These are phyloP conservation scores for Halocynthia aurantium DNA, from an alignment of 23 tunicate species.

Conservation along the genomic window DNA sequence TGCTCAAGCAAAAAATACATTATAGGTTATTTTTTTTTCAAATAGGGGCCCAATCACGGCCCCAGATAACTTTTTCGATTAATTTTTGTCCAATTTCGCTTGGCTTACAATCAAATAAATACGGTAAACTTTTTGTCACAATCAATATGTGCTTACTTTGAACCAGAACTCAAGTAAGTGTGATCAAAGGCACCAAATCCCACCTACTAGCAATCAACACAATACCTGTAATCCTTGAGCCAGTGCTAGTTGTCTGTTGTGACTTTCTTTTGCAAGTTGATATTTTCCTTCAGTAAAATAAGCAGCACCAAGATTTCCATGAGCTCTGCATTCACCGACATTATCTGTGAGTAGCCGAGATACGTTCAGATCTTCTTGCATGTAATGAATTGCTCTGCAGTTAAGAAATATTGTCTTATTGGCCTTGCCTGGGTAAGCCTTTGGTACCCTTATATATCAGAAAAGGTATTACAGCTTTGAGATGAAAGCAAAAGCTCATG, in stretches of 20 bases:
- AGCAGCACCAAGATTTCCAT: constrained; percentile 76
- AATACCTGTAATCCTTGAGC: constrained; percentile 33
- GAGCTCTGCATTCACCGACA: constrained; percentile 73
- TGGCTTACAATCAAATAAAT: no score
- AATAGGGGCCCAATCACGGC: no score
- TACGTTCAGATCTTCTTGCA: constrained; percentile 74
- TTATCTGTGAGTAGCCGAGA: constrained; percentile 40
- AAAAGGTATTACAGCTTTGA: no score
- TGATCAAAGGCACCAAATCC: no score
- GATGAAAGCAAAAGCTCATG: no score
- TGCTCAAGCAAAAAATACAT: constrained; percentile 23
- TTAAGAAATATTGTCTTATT: neutral
- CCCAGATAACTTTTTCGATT: no score
- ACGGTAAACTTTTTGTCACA: no score
- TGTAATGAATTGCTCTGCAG: constrained; percentile 69
- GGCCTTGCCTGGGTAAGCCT: neutral
- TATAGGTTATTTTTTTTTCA: no score
- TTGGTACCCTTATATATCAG: neutral
- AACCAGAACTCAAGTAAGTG: no score
- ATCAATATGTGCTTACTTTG: no score
- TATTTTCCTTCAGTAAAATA: constrained; percentile 23
- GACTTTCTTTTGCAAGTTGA: constrained; percentile 35
- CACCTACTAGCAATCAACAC: no score
- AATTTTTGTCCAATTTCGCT: no score
- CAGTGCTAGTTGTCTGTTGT: constrained; percentile 47